Percentiles rank a stretch among this genome's conserved stretches.
phyloP scores from a whole-genome alignment of 1,140 invertebrate genomes.

The Campodea augens region DNA sequence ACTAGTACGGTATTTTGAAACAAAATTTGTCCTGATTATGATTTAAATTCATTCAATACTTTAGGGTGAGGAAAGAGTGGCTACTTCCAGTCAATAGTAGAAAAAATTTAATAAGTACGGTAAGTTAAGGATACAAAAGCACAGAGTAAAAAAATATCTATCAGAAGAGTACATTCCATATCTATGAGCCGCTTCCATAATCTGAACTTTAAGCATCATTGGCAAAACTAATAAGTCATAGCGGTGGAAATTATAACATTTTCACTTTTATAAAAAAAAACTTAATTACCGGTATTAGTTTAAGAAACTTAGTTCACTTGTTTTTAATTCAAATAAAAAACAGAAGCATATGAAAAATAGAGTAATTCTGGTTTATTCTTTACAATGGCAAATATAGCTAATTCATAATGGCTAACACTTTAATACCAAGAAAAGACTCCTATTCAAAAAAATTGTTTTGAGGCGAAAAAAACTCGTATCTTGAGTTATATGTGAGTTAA shows the following conservation, averaged over 20 bases:
- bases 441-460: too few species aligned
- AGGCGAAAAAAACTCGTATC: too few species aligned
- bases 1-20: too few species aligned
- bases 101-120: not conserved
- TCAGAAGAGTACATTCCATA: slow-evolving; percentile 11
- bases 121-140: slow-evolving; percentile 3
- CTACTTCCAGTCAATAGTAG: slow-evolving; percentile 9
- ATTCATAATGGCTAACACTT: too few species aligned
- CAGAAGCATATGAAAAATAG: not conserved
- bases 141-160: slow-evolving; percentile 9
- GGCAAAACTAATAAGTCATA: too few species aligned
- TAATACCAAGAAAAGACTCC: too few species aligned
- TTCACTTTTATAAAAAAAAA: slow-evolving; percentile 6
- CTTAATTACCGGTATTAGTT: slow-evolving; percentile 38
- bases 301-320: not conserved
- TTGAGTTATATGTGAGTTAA: too few species aligned
- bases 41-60: too few species aligned
- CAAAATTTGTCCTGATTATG: too few species aligned
- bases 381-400: slow-evolving; percentile 11
- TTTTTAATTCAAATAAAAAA: too few species aligned
- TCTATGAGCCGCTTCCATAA: slow-evolving; percentile 8
- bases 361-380: not conserved
- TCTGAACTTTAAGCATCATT: too few species aligned
- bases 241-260: not conserved
- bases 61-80: too few species aligned